Conservation (phyloP, 2,113 vertebrate genomes). For the Monopterus albus region DNA sequence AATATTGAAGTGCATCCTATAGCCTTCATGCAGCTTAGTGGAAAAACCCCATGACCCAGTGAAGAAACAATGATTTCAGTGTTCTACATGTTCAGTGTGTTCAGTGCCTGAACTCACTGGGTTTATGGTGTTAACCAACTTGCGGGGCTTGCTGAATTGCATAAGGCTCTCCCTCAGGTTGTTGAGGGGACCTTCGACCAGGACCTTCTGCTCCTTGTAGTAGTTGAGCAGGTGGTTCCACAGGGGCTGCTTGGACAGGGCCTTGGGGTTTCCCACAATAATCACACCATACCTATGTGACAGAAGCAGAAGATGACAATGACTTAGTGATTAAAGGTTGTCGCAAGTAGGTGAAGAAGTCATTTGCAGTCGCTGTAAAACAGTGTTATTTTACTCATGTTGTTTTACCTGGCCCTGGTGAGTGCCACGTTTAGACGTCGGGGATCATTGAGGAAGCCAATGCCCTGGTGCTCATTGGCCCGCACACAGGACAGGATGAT, state of each 20-base stretch:
- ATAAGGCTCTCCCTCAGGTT: slow-evolving; percentile 95
- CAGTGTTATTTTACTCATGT: background rate
- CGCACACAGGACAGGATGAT: slow-evolving; percentile 95
- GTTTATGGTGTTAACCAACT: slow-evolving; percentile 95
- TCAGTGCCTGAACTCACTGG: slow-evolving; percentile 83
- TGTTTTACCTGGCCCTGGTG: slow-evolving; percentile 87
- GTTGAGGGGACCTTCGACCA: slow-evolving; percentile 94
- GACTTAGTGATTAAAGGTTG: background rate
- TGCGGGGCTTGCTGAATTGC: slow-evolving; percentile 97
- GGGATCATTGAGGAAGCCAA: slow-evolving; percentile 94
- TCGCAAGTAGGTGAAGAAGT: background rate
- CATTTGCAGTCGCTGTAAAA: background rate
- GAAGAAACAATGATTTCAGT: slow-evolving; percentile 13
- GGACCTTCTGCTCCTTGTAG: slow-evolving; percentile 96
- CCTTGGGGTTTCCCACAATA: slow-evolving; percentile 95
- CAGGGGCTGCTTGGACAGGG: slow-evolving; percentile 93
- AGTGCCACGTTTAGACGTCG: slow-evolving; percentile 93
- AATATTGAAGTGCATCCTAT: background rate
- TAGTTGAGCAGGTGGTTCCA: slow-evolving; percentile 97
- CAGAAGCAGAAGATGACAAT: background rate
- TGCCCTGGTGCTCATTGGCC: slow-evolving; percentile 95
- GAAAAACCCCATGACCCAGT: slow-evolving; percentile 5
- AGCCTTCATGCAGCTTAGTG: background rate
- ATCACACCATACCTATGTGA: slow-evolving; percentile 90
- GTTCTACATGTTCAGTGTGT: background rate